Evolutionary conservation across 2,888 invertebrate species (phyloP), one percentile per base, ranked within the genome.

Genomic region (Pseudoips prasinana): DNA sequence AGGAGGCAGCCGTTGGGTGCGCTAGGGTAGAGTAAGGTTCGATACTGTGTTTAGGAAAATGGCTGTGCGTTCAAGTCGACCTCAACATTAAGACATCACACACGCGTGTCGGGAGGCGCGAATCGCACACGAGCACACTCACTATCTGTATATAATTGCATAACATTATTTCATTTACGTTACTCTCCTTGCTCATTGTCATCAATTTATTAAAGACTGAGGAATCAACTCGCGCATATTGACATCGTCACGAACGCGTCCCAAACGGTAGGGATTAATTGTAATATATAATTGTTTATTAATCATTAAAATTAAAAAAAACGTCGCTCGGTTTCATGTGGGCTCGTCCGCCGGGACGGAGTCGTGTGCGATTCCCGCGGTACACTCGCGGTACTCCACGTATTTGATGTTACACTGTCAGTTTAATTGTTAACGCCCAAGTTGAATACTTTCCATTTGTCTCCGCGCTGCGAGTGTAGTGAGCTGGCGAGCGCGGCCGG

Each of bases 151-250:
- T 77, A 85, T 86, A 85, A 75, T 80, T 75, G 80, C 87, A 84
- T 83, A 72, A 73, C 86, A 84, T 85, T 80, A 64, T 75, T 80
- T 86, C 84, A 85, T 85, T 85, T 84, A 78, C 76, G 76, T 84
- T 80, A 40, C 64, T 75, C 77, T 83, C 84, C 85, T 84, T 83
- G 82, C 84, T 86, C 87, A 86, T 86, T 81, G 84, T 79, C 87
- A 87, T 87, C 87, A 87, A 87, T 85, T 82, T 81, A 85, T 85
- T 85, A 87, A 85, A 87, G 87, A 87, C 87, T 87, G 87, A 87
- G 86, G 78, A 85, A 87, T 86, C 87, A 86, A 86, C 81, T 80
- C 75, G 82, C 85, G 86, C 84, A 82, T 81, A 81, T 77, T 75
- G 83, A 82, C 86, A 84, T 86, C 75, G 84, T 76, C 84, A 83